A percentile compares a stretch with the other conserved stretches of the same genome.
phyloP scores from a whole-genome alignment of 2,888 invertebrate genomes.

The Hanleya hanleyi region DNA sequence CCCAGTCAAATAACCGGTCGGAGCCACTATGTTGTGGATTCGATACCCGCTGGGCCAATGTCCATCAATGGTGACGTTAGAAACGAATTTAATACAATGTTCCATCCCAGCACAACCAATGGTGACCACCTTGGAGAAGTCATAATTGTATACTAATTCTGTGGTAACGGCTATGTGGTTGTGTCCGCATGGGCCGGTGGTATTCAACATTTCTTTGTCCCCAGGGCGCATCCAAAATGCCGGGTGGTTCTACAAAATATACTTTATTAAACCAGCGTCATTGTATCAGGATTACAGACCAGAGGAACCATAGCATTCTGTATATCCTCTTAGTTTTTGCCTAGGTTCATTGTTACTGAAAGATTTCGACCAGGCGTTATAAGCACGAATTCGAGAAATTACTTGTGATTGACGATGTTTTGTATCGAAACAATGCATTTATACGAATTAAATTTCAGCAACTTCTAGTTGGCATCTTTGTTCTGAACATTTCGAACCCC shows the following conservation, averaged over 20 bases:
- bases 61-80: slow-evolving; percentile 41
- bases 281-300: too few species aligned
- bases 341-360: too few species aligned
- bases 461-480: too few species aligned
- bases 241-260: slow-evolving; percentile 38
- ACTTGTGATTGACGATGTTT: too few species aligned
- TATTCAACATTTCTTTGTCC: slow-evolving; percentile 13
- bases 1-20: slow-evolving; percentile 38
- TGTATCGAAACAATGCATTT: too few species aligned
- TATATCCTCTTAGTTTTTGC: too few species aligned
- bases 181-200: slow-evolving; percentile 12
- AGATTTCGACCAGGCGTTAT: too few species aligned
- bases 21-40: slow-evolving; percentile 41
- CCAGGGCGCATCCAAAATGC: slow-evolving; percentile 40
- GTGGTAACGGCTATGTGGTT: slow-evolving; percentile 33
- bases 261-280: too few species aligned
- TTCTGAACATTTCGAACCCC: too few species aligned
- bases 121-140: slow-evolving; percentile 41
- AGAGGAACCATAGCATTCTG: too few species aligned
- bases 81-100: slow-evolving; percentile 36
- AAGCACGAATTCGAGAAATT: too few species aligned
- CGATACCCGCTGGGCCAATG: slow-evolving; percentile 36
- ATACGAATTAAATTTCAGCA: too few species aligned
- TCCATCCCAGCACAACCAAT: slow-evolving; percentile 37
- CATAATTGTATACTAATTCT: slow-evolving; percentile 28